Conservation (phyloP, 2,797 vertebrate genomes). For the Heliangelus exortis region DNA sequence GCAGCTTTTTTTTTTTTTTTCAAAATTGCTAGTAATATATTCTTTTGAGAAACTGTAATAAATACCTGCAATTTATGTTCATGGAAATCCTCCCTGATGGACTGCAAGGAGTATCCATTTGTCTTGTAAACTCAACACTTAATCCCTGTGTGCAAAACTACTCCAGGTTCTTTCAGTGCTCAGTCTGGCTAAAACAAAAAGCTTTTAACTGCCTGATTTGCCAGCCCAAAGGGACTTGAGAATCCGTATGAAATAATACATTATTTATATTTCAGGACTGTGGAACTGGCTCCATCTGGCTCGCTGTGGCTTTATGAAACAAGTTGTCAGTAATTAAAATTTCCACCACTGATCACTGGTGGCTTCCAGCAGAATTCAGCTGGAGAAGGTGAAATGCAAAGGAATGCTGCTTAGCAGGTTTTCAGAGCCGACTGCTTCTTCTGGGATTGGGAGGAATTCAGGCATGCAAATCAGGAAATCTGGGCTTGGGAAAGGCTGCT, state of each 20-base stretch:
- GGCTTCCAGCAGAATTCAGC: not conserved
- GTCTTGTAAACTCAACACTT: constrained; percentile 31
- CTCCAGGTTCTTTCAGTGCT: not conserved
- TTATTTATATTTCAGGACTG: constrained; percentile 26
- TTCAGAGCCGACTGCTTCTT: not conserved
- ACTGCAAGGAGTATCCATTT: constrained; percentile 44
- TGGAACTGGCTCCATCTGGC: not conserved
- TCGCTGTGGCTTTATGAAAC: not conserved
- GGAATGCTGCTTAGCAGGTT: not conserved
- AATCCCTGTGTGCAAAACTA: constrained; percentile 13
- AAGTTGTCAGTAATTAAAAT: not conserved
- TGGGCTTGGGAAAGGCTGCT: not conserved
- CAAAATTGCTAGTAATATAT: not conserved
- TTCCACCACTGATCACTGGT: not conserved
- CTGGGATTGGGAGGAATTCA: not conserved
- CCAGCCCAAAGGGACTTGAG: constrained; percentile 16
- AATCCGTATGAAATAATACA: constrained; percentile 8
- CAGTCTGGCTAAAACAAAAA: not conserved
- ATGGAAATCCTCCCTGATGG: constrained; percentile 10
- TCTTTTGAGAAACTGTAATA: constrained; percentile 16
- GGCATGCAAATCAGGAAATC: not conserved
- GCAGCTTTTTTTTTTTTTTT: not conserved
- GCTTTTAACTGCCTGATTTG: constrained; percentile 8
- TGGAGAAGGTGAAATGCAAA: not conserved
- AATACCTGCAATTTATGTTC: constrained; percentile 43